phyloP scores from a whole-genome alignment of 1,140 invertebrate genomes.

The Eumeta japonica region DNA sequence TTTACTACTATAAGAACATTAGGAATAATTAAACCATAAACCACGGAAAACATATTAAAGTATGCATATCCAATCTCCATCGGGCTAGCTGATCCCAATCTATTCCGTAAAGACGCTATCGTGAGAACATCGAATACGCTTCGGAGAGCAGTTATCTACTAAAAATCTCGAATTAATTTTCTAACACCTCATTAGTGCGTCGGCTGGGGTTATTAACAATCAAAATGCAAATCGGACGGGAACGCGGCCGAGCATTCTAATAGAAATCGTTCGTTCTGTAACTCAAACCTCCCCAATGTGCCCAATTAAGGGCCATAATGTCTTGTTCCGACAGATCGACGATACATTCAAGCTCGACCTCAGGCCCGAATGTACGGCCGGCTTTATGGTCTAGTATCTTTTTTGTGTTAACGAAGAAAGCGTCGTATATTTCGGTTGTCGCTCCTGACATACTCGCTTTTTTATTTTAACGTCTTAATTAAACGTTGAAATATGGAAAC shows the following conservation, averaged over 20 bases:
- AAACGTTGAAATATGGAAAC: too few species aligned
- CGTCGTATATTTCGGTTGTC: constrained; percentile 34
- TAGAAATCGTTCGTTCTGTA: constrained; percentile 18
- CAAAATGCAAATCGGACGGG: constrained; percentile 45
- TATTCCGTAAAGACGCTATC: too few species aligned
- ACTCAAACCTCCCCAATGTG: constrained; percentile 13
- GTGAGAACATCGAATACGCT: too few species aligned
- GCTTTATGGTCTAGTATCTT: constrained; percentile 26
- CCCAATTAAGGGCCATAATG: constrained; percentile 38
- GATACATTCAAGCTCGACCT: constrained; percentile 25
- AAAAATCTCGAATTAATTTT: constrained; percentile 46
- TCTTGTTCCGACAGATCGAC: constrained; percentile 24
- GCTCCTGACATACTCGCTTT: constrained; percentile 23
- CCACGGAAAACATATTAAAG: too few species aligned
- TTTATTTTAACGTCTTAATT: constrained; percentile 42
- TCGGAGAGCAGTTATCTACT: too few species aligned
- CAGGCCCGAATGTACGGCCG: constrained; percentile 22
- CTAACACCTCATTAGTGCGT: constrained; percentile 50
- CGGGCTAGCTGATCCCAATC: constrained; percentile 32
- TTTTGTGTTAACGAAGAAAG: constrained; percentile 28
- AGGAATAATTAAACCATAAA: too few species aligned
- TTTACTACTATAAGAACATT: too few species aligned
- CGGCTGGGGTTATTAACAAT: constrained; percentile 35
- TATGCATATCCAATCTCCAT: too few species aligned
- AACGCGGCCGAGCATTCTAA: constrained; percentile 34